Base-by-base conservation (phyloP, 2,797 vertebrate species). In the Hephaestus fuliginosus region DNA sequence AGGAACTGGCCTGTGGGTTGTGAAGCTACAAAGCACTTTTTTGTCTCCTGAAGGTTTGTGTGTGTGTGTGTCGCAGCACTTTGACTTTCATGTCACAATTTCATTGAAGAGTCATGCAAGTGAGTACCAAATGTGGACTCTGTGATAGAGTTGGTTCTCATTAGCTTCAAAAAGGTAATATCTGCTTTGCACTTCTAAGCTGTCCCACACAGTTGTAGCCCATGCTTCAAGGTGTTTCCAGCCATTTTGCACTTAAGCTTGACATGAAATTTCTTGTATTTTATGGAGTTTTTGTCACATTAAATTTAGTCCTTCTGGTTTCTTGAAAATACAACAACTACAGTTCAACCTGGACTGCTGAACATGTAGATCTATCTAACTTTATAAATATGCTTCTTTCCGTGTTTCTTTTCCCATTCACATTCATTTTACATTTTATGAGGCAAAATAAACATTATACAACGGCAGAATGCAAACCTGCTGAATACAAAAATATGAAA, bases 21-120 rank as follows among this genome's bases (percentile, higher is more conserved):
- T 63, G 53, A 71, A 79, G 63, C 64, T 73, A 82, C 75, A 89
- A 86, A 86, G 76, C 60, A n/a, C 9, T 25, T 46, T 57, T 80
- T 53, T 81, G 68, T 80, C 65, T 68, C 48, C n/a, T 51, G 14
- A 56, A 65, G 17, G 53, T 80, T 48, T 57, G 61, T 25, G 25
- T 25, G 61, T 25, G 25, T 25, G 69, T 28, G 57, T 73, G 33
- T 56, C 22, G 22, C 80, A 14, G n/a, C 52, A 28, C 56, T 70
- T 41, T 41, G 7, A 49, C 71, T 74, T 86, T 44, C 22, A 60
- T 43, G 41, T 76, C 61, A 30, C 46, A 36, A 39, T 60, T 80
- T 61, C 61, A 75, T 10, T 82, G 46, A 72, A 30, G 58, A 66
- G 48, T 60, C 63, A 52, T 51, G 11, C 28, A 48, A 43, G 33